Evolutionary conservation across 2,113 vertebrate genomes (phyloP).

Genomic region (Vulpes vulpes): DNA sequence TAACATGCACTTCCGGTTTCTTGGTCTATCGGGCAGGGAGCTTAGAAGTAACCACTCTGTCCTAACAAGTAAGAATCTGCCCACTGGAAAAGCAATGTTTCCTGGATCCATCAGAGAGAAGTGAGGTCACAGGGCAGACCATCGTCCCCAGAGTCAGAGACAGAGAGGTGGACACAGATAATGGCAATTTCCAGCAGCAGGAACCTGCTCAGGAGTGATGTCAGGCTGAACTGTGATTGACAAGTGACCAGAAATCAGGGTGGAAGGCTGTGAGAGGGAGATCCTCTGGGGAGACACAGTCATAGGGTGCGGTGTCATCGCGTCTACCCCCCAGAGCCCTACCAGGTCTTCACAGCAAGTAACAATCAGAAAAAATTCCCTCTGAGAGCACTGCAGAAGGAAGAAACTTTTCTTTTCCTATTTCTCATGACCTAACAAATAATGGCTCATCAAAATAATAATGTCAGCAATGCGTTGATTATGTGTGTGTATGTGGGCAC

Average conservation of each 20-base stretch:
- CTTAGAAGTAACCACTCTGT: not conserved
- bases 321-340: not conserved
- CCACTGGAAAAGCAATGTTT: not conserved
- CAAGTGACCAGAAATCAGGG: not conserved
- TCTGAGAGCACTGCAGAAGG: not conserved
- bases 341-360: not conserved
- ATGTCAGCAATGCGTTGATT: not conserved
- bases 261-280: no score
- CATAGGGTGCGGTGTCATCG: accelerated
- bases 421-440: not conserved
- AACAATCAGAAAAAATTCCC: not conserved
- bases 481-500: no score
- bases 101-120: not conserved
- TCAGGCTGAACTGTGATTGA: not conserved
- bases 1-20: no score
- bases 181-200: not conserved
- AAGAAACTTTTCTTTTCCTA: not conserved
- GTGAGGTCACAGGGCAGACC: not conserved
- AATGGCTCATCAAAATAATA: not conserved
- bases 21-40: not conserved
- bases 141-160: no score
- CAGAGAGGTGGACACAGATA: no score
- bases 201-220: no score
- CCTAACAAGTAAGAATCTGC: not conserved
- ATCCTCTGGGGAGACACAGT: not conserved